Conservation (phyloP, 1,140 invertebrate species). For the Chionoecetes opilio region DNA sequence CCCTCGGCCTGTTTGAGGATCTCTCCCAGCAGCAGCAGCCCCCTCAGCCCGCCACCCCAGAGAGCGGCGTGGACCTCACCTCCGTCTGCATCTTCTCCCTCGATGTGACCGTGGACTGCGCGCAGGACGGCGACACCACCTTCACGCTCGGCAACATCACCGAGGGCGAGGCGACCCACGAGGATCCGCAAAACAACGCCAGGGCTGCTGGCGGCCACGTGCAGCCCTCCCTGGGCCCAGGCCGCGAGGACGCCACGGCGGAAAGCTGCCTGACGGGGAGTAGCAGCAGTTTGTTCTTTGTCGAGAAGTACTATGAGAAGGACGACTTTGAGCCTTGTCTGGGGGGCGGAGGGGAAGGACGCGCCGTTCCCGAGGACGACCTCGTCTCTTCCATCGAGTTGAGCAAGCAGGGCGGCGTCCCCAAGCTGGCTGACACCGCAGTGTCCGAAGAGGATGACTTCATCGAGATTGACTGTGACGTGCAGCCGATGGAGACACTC, state of each 20-base stretch:
- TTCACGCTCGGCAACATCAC: background rate
- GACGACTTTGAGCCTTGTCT: constrained; percentile 61
- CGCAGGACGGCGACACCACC: background rate
- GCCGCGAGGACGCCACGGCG: background rate
- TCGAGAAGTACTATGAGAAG: constrained; percentile 73
- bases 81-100: constrained; percentile 67
- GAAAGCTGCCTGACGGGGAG: background rate
- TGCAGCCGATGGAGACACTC: constrained; percentile 72
- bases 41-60: background rate
- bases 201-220: no score
- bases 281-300: constrained; percentile 61
- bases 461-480: constrained; percentile 71
- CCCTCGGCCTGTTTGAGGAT: constrained; percentile 19
- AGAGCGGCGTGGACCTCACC: constrained; percentile 1
- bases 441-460: constrained; percentile 61
- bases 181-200: background rate
- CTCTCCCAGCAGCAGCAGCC: background rate
- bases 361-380: background rate
- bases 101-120: constrained; percentile 59
- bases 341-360: background rate
- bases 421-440: background rate
- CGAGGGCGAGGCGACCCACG: background rate
- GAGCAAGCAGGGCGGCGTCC: background rate
- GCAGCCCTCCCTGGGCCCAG: no score
- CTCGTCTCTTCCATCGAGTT: background rate